Evolutionary conservation across 2,113 vertebrate species (phyloP).

Genomic region (Gnathonemus longibarbis): DNA sequence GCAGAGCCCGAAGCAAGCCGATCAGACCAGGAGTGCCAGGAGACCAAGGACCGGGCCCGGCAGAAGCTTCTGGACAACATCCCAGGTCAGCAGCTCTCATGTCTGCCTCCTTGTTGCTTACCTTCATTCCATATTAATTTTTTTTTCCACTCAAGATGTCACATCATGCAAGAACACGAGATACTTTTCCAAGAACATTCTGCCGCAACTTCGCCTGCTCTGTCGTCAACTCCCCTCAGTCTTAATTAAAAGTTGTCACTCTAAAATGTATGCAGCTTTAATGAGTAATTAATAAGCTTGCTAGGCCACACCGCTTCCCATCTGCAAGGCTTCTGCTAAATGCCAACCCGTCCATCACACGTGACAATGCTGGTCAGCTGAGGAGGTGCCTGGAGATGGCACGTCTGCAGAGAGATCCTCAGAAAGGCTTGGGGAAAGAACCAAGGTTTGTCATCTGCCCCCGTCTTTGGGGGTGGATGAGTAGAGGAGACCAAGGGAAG

Average conservation of each 20-base stretch:
- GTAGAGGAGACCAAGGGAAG: background rate
- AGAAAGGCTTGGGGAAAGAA: background rate
- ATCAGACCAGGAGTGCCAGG: constrained; percentile 66
- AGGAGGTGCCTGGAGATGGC: background rate
- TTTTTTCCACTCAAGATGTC: background rate
- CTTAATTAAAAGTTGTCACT: background rate
- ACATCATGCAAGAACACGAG: background rate
- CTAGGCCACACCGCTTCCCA: background rate
- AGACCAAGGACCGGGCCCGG: constrained; percentile 85
- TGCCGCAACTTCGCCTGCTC: background rate
- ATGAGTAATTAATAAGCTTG: background rate
- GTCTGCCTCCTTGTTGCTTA: background rate
- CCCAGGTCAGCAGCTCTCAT: constrained; percentile 66
- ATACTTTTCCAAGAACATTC: background rate
- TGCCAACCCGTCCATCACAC: background rate
- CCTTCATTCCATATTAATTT: background rate
- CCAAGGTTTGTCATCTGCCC: background rate
- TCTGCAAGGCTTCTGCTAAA: background rate
- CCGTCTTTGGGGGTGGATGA: background rate
- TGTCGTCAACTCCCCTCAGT: background rate
- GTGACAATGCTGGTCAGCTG: background rate
- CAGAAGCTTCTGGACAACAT: constrained; percentile 97
- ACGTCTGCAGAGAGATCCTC: background rate
- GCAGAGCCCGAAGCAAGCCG: constrained; percentile 63
- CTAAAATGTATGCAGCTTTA: background rate